Evolutionary conservation across 2,797 vertebrate species (phyloP).

Genomic region (Anas georgica): DNA sequence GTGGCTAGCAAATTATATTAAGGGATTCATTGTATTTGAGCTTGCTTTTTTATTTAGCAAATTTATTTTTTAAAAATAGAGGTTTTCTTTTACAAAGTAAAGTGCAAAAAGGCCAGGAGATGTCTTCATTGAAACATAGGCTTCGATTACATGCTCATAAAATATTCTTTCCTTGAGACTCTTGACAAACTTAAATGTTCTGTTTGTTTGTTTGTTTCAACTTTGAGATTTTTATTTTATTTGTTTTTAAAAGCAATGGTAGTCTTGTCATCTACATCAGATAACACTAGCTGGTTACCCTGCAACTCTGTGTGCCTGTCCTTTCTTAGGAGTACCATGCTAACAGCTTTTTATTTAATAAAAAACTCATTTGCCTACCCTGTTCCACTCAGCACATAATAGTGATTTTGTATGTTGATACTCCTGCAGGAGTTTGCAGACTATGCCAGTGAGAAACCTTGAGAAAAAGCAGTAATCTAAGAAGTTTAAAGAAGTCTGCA

Average conservation of each 20-base stretch:
- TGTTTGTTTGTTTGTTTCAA: background rate
- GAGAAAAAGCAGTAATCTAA: background rate
- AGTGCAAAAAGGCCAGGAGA: background rate
- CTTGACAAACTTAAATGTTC: background rate
- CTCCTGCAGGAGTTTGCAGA: background rate
- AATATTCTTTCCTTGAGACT: background rate
- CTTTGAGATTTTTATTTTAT: background rate
- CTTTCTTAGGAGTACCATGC: background rate
- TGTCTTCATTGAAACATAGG: background rate
- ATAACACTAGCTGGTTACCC: background rate
- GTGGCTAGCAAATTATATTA: background rate
- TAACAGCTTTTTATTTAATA: background rate
- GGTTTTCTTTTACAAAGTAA: background rate
- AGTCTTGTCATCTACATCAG: background rate
- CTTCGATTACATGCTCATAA: background rate
- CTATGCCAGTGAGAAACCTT: background rate
- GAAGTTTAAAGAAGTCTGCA: background rate
- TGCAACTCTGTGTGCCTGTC: background rate
- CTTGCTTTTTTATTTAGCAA: background rate
- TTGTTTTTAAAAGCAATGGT: background rate
- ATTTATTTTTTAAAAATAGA: background rate
- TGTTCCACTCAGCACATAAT: background rate
- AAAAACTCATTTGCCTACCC: background rate
- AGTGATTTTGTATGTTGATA: background rate
- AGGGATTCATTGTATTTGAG: background rate